Evolutionary conservation across 2,113 vertebrate genomes (phyloP), one percentile per base, ranked within the genome.

Genomic region (Pavo muticus): DNA sequence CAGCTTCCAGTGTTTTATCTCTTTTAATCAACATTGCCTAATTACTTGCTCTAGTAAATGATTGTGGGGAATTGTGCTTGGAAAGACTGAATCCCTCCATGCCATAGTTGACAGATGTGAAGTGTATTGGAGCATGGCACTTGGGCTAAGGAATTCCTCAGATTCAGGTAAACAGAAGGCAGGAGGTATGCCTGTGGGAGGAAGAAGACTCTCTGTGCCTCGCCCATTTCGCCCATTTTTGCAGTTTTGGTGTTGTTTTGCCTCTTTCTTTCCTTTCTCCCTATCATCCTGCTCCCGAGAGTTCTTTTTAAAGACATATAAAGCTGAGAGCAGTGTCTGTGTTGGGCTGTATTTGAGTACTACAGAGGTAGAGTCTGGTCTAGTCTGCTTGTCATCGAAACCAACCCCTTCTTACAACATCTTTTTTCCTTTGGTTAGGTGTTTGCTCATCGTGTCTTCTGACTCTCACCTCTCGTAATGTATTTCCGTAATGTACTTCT

Each of bases 191-290:
- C 7, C 18, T 47, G 19, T 48, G 35, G 24, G 15, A n/a, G 9
- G 1, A 10, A 9, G 9, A 83, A 25, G 29, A 64, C 4, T 32
- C 19, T 71, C 27, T 39, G 35, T 25, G 23, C 4, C 25, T 39
- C 25, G 39, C 7, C 6, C 48, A 50, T 47, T 9, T 69, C 32
- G 39, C 24, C 45, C 7, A 27, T 79, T 83, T 90, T 91, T 54
- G 44, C 0, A 9, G 4, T 42, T 14, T 64, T 47, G 7, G 3
- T 60, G 14, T 54, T 2, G 0, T 21, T 74, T 47, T 24, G 18
- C 14, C 32, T 48, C 32, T 15, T 42, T 21, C 10, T n/a, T 69
- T 87, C 5, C 21, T 68, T 80, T 42, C 68, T 3, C 4, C 7
- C 32, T 29, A 87, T 30, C 14, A 79, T 18, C 25, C 17, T 69